Evolutionary conservation across 1,140 invertebrate species (phyloP).

Genomic region (Nasonia vitripennis): DNA sequence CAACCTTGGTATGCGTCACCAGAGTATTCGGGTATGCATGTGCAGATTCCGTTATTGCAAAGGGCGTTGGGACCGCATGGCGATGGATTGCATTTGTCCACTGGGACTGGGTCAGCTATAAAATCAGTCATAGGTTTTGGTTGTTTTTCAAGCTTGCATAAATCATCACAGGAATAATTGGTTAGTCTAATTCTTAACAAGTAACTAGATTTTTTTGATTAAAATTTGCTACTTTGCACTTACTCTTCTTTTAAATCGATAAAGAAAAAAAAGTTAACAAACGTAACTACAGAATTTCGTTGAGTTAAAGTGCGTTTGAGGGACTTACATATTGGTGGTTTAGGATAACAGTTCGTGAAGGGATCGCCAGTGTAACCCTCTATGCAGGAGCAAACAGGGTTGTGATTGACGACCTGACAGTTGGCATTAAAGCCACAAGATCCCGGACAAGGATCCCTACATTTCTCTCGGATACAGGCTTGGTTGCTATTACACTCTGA

Average conservation of each 20-base stretch:
- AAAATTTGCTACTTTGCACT: neutral
- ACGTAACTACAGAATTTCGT: no score
- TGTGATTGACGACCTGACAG: constrained; percentile 77
- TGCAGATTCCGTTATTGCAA: constrained; percentile 70
- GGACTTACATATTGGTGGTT: constrained; percentile 70
- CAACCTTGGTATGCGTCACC: constrained; percentile 74
- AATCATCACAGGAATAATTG: neutral
- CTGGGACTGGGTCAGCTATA: constrained; percentile 36
- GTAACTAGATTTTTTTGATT: neutral
- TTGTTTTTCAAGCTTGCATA: neutral
- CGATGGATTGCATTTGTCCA: constrained; percentile 74
- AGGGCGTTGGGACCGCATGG: constrained; percentile 76
- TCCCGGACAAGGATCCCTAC: constrained; percentile 76
- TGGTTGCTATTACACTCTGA: constrained; percentile 75
- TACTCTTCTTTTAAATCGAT: no score
- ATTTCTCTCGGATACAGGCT: constrained; percentile 75
- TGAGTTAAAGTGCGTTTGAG: neutral
- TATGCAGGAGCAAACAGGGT: constrained; percentile 77
- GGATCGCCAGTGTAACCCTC: constrained; percentile 76
- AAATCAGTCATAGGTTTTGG: constrained; percentile 2
- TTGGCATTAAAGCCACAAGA: constrained; percentile 76
- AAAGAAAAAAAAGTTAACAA: no score
- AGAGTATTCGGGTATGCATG: constrained; percentile 70
- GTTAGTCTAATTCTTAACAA: neutral
- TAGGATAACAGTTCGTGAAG: constrained; percentile 64